Evolutionary conservation across 2,888 invertebrate genomes (phyloP), one percentile per base, ranked within the genome.

Genomic region (Scaptodrosophila latifasciaeformis): DNA sequence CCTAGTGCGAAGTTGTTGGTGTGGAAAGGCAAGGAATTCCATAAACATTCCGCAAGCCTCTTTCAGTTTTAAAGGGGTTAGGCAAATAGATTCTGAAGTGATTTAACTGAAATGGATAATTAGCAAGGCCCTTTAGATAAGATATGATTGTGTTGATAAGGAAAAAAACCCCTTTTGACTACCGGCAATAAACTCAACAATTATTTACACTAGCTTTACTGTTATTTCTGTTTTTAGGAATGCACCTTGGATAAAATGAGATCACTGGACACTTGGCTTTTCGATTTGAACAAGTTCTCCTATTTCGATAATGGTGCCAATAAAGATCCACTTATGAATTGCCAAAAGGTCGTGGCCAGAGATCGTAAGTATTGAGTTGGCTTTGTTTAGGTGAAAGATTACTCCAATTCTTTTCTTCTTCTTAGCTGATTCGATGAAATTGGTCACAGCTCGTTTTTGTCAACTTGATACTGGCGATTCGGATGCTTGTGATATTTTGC

Each of bases 341-440:
- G 87, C 61, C 87, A 87, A 69, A 87, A 87, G 64, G 85, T 87
- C 18, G 82, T 86, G 44, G 86, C 84, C 46, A 75, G 72, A 65
- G 85, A 82, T 43, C 84, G 86, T 86, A 70, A 80, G 84, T 81
- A 40, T 3, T 21, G 18, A 21, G 7, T 24, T 3, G 17, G 30
- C 7, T 6, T n/a, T 17, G 27, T 45, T 27, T 13, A 31, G 7
- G 4, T 40, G 3, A 13, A 44, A n/a, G n/a, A n/a, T n/a, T n/a
- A n/a, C n/a, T 1, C 24, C 10, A n/a, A 2, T 42, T 21, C 4
- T 42, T 7, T 42, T 9, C 12, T 10, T 19, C 12, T 19, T 42
- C 24, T 2, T 12, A 13, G 35, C 6, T n/a, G 37, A 30, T 27
- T 24, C 27, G 9, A 12, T 42, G 30, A 13, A 74, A 58, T 57